A percentile compares a stretch with the other conserved stretches of the same genome.
phyloP scores from a whole-genome alignment of 1,140 invertebrate species.

The Propsilocerus akamusi region DNA sequence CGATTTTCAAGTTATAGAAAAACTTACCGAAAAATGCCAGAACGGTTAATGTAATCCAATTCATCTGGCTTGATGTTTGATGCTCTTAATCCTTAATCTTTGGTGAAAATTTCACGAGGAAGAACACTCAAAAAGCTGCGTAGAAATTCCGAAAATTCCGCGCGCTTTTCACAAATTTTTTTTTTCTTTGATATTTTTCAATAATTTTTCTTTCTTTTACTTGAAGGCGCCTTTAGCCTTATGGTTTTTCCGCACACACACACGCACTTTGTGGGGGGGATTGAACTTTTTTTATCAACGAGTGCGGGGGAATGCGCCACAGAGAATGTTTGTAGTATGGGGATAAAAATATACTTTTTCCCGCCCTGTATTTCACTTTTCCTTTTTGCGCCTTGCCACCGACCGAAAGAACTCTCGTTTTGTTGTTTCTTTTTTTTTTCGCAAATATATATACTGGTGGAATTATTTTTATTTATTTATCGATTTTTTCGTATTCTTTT shows the following conservation, averaged over 20 bases:
- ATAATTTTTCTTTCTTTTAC: background rate
- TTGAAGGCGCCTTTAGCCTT: too few species aligned
- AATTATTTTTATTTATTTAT: constrained; percentile 4
- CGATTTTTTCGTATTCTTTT: background rate
- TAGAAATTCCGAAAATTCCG: too few species aligned
- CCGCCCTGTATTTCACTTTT: background rate
- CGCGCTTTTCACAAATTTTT: background rate
- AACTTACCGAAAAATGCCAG: background rate
- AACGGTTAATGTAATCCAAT: background rate
- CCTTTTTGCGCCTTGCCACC: background rate
- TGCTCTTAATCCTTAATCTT: background rate
- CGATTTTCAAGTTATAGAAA: background rate
- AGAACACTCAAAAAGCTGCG: background rate
- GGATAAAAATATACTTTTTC: constrained; percentile 1
- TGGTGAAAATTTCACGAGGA: background rate
- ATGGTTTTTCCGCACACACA: background rate
- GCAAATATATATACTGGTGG: constrained; percentile 2
- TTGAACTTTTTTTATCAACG: too few species aligned
- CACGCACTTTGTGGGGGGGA: background rate
- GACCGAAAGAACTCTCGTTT: too few species aligned
- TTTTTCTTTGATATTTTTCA: background rate
- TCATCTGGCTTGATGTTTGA: background rate
- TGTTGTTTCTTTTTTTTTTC: background rate
- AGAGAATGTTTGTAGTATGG: too few species aligned
- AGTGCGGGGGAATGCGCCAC: too few species aligned